These are phyloP conservation scores for Ophiothrix spiculata DNA, from an alignment of 35 echinoderm and acorn worm genomes.

Conservation along the genomic window DNA sequence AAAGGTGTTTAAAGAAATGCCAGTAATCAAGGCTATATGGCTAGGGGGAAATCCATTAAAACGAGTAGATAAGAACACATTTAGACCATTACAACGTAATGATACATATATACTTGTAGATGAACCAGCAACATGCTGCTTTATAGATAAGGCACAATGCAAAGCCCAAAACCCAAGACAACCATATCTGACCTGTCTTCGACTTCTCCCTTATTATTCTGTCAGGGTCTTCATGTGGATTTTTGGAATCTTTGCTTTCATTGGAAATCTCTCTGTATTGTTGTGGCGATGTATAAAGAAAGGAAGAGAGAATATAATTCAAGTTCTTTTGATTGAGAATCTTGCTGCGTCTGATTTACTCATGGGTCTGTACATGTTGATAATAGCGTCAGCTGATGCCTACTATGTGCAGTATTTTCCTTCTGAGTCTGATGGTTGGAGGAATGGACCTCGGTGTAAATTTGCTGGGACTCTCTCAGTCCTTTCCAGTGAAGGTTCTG, in stretches of 20 bases:
- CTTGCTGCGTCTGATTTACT: background rate
- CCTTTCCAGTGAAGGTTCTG: slow-evolving; percentile 43
- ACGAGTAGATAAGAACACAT: background rate
- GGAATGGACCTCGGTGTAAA: slow-evolving; percentile 22
- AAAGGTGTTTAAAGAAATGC: background rate
- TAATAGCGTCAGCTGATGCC: background rate
- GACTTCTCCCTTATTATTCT: background rate
- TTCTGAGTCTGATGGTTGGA: slow-evolving; percentile 16
- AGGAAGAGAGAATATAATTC: background rate
- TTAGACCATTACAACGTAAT: background rate
- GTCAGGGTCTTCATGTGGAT: background rate
- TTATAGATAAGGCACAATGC: background rate
- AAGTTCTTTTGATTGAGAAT: background rate
- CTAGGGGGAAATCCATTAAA: background rate
- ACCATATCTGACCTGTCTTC: background rate
- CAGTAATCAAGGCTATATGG: background rate
- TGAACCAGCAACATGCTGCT: background rate
- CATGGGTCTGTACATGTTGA: background rate
- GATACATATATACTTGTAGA: background rate
- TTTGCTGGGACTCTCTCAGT: slow-evolving; percentile 32
- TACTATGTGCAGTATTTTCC: background rate
- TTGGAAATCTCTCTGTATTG: background rate
- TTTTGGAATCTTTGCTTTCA: background rate
- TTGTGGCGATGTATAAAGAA: background rate
- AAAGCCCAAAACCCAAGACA: background rate